Conservation (phyloP, 1,140 invertebrate species). For the Paracyclopina nana region DNA sequence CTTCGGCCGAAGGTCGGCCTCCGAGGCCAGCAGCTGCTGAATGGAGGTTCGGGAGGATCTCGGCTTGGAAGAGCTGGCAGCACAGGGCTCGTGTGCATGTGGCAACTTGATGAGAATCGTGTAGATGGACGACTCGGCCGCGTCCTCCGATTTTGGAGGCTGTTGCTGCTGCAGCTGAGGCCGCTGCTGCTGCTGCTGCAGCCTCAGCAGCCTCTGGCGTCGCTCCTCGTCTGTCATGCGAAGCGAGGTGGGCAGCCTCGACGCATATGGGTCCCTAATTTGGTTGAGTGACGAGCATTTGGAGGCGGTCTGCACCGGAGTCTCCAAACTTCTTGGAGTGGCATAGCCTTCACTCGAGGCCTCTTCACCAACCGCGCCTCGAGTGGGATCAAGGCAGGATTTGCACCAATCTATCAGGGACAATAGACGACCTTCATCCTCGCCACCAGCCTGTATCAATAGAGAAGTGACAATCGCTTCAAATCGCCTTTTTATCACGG, state of each 20-base stretch:
- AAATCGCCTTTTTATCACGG: too few species aligned
- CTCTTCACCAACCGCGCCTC: slow-evolving; percentile 23
- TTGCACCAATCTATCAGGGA: slow-evolving; percentile 23
- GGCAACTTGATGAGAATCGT: slow-evolving; percentile 10
- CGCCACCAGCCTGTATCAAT: not conserved
- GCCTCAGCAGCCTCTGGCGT: not conserved
- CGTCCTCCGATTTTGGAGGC: not conserved
- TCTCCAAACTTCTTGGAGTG: slow-evolving; percentile 64
- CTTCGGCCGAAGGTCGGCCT: too few species aligned
- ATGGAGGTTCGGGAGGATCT: not conserved
- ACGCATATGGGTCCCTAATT: slow-evolving; percentile 43
- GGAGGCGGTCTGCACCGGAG: slow-evolving; percentile 53
- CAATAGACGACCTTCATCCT: slow-evolving; percentile 17
- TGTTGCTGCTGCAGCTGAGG: slow-evolving; percentile 23
- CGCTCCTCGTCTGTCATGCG: not conserved
- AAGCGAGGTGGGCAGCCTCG: slow-evolving; percentile 22
- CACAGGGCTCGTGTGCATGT: not conserved
- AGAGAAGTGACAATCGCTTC: not conserved
- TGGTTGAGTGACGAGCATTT: slow-evolving; percentile 61
- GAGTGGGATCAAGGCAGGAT: slow-evolving; percentile 24
- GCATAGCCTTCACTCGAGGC: slow-evolving; percentile 23
- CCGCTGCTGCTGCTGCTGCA: slow-evolving; percentile 26
- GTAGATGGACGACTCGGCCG: slow-evolving; percentile 4
- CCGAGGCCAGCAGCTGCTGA: not conserved
- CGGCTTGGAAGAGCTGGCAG: not conserved